Conservation (phyloP, 2,888 invertebrate species). For the Deilephila porcellus region DNA sequence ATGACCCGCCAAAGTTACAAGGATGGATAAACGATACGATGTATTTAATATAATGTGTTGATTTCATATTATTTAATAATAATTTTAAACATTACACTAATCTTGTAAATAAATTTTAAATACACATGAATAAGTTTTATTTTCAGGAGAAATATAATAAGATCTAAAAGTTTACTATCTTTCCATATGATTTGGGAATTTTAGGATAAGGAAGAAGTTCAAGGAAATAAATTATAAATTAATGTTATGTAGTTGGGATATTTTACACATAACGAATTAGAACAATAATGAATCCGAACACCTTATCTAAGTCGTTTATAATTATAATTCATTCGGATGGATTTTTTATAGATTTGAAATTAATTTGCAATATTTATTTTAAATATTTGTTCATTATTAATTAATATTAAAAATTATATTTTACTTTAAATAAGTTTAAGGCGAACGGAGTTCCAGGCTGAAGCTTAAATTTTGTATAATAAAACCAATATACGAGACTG, state of each 20-base stretch:
- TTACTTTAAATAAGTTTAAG: background rate
- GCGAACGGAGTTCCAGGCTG: conserved; percentile 18
- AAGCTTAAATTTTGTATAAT: conserved; percentile 7
- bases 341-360: background rate
- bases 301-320: background rate
- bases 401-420: background rate
- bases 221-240: too few relatives aligned
- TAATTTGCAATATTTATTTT: background rate
- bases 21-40: conserved; percentile 43
- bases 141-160: too few relatives aligned
- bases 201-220: too few relatives aligned
- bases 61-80: too few relatives aligned
- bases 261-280: background rate
- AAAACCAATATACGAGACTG: conserved; percentile 30
- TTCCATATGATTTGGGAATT: too few relatives aligned
- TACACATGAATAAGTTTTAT: too few relatives aligned
- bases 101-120: background rate
- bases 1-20: conserved; percentile 82
- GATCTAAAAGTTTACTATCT: too few relatives aligned
- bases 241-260: too few relatives aligned
- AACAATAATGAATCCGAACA: conserved; percentile 2
- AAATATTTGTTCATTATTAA: background rate
- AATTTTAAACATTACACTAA: background rate
- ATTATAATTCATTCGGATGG: background rate
- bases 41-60: background rate